Evolutionary conservation across 2,888 invertebrate genomes (phyloP).

Genomic region (Magallana nippona): DNA sequence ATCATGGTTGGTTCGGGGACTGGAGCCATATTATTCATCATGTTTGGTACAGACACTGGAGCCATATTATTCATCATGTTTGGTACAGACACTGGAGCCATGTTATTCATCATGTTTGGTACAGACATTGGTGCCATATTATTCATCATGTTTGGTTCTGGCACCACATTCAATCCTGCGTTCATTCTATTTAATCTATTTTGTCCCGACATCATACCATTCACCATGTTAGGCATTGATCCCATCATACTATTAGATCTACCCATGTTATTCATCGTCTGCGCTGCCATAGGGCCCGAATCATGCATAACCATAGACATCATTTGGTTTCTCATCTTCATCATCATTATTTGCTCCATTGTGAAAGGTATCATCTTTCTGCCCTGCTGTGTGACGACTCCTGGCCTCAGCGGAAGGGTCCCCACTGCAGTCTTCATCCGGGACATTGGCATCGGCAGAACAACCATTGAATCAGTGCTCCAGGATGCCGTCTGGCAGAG

Average conservation of each 20-base stretch:
- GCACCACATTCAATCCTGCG: neutral
- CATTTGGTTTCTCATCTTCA: slow-evolving; percentile 30
- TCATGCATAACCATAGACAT: neutral
- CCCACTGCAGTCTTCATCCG: slow-evolving; percentile 20
- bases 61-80: neutral
- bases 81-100: neutral
- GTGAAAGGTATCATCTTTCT: neutral
- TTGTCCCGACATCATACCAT: neutral
- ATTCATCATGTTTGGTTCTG: slow-evolving; percentile 30
- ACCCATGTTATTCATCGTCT: neutral
- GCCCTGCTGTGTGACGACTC: slow-evolving; percentile 3
- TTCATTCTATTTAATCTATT: neutral
- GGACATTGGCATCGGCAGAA: slow-evolving; percentile 31
- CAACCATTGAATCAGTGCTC: slow-evolving; percentile 5
- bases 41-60: neutral
- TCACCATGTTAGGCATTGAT: neutral
- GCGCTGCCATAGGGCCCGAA: neutral
- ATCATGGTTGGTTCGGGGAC: neutral
- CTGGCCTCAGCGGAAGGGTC: neutral
- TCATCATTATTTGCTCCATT: neutral
- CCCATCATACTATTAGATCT: neutral
- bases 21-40: neutral
- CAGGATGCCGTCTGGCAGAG: neutral
- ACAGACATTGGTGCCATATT: neutral
- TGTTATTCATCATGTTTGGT: neutral